Conservation (phyloP, 1,140 invertebrate genomes). For the Tetranychus cinnabarinus region DNA sequence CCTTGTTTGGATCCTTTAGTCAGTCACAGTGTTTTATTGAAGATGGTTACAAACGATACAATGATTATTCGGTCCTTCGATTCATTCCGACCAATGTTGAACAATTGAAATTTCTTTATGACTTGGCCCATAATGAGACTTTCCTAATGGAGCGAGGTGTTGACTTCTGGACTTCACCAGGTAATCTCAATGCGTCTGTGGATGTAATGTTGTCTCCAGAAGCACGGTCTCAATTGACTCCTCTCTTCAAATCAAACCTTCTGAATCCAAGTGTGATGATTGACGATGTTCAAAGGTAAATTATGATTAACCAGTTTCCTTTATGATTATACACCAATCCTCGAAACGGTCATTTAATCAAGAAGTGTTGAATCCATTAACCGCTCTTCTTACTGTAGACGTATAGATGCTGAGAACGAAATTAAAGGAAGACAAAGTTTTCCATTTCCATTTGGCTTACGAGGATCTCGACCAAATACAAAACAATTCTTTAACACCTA, state of each 20-base stretch:
- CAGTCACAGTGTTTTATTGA: no score
- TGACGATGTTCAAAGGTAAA: slow-evolving; percentile 39
- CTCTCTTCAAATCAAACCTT: slow-evolving; percentile 32
- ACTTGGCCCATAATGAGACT: background rate
- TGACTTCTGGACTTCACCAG: slow-evolving; percentile 30
- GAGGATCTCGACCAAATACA: slow-evolving; percentile 12
- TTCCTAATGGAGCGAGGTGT: background rate
- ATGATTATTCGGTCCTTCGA: background rate
- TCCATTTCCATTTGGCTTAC: slow-evolving; percentile 18
- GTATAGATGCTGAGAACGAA: background rate
- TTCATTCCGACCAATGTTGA: background rate
- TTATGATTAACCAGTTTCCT: background rate
- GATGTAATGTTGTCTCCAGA: slow-evolving; percentile 44
- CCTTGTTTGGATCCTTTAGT: no score
- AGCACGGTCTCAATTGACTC: slow-evolving; percentile 32
- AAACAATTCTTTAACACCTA: slow-evolving; percentile 17
- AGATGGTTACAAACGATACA: background rate
- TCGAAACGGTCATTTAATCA: no score
- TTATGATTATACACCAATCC: no score
- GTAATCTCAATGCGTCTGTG: slow-evolving; percentile 29
- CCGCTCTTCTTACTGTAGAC: background rate
- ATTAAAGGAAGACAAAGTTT: background rate
- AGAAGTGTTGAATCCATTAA: background rate
- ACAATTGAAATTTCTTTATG: background rate
- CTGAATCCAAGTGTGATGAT: slow-evolving; percentile 41